These are phyloP conservation scores for Aleiodes sp. DNA, from an alignment of 1,140 invertebrate species.

Conservation along the genomic window DNA sequence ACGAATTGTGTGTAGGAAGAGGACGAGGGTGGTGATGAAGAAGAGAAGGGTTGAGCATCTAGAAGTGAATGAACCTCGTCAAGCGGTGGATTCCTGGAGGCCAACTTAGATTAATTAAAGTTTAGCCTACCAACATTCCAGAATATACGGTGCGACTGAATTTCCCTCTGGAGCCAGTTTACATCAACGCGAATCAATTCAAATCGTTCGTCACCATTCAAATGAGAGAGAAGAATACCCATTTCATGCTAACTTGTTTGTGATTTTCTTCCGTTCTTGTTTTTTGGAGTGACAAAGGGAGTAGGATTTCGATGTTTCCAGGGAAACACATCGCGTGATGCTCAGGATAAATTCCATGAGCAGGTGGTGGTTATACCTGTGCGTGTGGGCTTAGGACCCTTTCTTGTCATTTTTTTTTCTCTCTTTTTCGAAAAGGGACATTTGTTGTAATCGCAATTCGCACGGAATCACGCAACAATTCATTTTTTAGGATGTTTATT, in stretches of 20 bases:
- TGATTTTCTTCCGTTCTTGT: not conserved
- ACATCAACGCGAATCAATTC: not conserved
- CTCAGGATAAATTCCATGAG: constrained; percentile 1
- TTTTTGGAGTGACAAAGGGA: not conserved
- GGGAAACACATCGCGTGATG: constrained; percentile 12
- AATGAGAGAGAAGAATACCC: not conserved
- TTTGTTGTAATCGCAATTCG: constrained; percentile 12
- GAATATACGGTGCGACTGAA: not conserved
- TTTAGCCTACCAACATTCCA: constrained; percentile 27
- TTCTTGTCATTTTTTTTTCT: constrained; percentile 1
- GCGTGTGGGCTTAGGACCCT: constrained; percentile 5
- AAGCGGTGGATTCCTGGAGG: constrained; percentile 8
- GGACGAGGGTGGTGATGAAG: no score
- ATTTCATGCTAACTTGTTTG: no score
- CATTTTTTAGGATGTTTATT: not conserved
- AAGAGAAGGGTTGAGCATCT: no score
- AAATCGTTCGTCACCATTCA: no score
- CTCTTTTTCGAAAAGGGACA: not conserved
- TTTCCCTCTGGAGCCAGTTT: not conserved
- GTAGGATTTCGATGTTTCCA: constrained; percentile 13
- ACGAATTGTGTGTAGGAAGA: not conserved
- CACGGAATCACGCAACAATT: constrained; percentile 24
- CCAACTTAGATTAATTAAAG: constrained; percentile 40
- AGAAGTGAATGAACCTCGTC: constrained; percentile 5
- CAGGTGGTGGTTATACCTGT: not conserved